Percentiles rank a stretch among this genome's conserved stretches.
These are phyloP conservation scores for Xiphorhynchus erythropygius DNA, from an alignment of 2,797 vertebrate genomes.

Conservation along the genomic window DNA sequence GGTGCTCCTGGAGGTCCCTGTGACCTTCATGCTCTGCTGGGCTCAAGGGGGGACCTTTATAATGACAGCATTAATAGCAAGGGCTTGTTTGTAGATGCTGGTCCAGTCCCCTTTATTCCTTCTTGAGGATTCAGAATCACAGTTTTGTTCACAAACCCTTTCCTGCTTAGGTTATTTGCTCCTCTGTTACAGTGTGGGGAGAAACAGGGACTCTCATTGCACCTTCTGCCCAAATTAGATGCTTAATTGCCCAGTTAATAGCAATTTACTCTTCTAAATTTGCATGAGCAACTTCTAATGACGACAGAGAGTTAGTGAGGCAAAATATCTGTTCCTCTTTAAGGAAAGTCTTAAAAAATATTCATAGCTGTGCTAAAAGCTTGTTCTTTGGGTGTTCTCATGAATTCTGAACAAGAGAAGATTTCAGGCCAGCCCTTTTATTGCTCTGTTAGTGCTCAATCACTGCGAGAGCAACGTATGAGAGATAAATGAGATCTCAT, in stretches of 20 bases:
- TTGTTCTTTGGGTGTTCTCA: background rate
- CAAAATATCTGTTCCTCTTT: background rate
- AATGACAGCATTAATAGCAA: rapidly evolving
- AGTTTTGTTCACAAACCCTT: background rate
- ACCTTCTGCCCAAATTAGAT: background rate
- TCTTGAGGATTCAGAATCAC: background rate
- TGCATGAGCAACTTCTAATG: background rate
- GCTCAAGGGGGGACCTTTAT: rapidly evolving
- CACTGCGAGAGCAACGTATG: background rate
- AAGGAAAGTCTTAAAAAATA: background rate
- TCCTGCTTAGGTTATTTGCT: background rate
- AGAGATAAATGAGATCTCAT: constrained; percentile 49
- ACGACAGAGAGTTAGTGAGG: background rate
- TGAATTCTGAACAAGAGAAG: background rate
- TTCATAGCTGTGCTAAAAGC: background rate
- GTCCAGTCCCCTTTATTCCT: rapidly evolving
- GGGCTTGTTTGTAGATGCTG: background rate
- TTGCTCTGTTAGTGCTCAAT: constrained; percentile 38
- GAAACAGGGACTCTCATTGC: background rate
- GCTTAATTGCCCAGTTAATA: background rate
- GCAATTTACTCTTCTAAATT: background rate
- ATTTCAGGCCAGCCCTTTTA: constrained; percentile 4
- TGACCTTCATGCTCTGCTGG: background rate
- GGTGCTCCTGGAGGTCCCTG: rapidly evolving
- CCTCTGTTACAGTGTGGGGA: background rate